Evolutionary conservation across 2,888 invertebrate species (phyloP).

Genomic region (Epinotia bilunana): DNA sequence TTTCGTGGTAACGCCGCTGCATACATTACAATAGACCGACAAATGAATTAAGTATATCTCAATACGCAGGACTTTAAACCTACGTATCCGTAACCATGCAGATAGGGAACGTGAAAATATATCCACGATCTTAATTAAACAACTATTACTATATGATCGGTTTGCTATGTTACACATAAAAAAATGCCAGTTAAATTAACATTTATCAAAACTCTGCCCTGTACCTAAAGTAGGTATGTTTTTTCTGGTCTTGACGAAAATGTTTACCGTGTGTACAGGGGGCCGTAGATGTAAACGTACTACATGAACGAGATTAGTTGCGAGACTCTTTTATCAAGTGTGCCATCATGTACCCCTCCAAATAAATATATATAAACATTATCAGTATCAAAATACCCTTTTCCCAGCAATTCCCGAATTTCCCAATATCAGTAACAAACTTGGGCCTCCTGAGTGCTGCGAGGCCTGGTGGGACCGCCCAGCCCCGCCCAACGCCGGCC

Average conservation of each 20-base stretch:
- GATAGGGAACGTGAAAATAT: too few relatives aligned
- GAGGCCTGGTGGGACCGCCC: conserved; percentile 74
- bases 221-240: background rate
- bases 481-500: conserved; percentile 68
- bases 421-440: conserved; percentile 50
- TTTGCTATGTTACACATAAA: too few relatives aligned
- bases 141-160: too few relatives aligned
- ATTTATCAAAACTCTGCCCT: too few relatives aligned
- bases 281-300: background rate
- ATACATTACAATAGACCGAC: too few relatives aligned
- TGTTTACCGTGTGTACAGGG: background rate
- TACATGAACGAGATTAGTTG: background rate
- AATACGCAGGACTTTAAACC: too few relatives aligned
- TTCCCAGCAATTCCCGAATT: conserved; percentile 40
- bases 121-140: too few relatives aligned
- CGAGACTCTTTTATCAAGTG: background rate
- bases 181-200: too few relatives aligned
- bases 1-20: too few relatives aligned
- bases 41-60: too few relatives aligned
- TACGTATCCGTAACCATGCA: too few relatives aligned
- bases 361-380: background rate
- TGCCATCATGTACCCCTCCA: background rate
- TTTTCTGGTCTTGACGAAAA: background rate
- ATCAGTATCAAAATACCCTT: conserved; percentile 21
- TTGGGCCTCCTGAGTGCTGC: conserved; percentile 67